A percentile compares a stretch with the other conserved stretches of the same genome.
These are phyloP conservation scores for Cairina moschata DNA, from an alignment of 2,113 vertebrate genomes.

Conservation along the genomic window DNA sequence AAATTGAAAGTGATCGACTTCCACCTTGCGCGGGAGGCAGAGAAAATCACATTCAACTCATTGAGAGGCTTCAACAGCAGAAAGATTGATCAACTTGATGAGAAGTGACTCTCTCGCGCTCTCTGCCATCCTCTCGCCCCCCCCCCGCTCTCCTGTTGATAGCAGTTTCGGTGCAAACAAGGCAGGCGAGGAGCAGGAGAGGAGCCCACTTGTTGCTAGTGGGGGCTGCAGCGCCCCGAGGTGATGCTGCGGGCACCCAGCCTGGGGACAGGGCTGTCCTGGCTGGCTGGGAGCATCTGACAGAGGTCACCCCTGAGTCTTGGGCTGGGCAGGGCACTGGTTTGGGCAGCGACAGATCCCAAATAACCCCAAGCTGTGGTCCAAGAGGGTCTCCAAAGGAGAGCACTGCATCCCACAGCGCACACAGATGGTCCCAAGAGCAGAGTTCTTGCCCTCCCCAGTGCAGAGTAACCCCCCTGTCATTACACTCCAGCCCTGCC, in stretches of 20 bases:
- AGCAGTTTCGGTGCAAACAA: conserved; percentile 14
- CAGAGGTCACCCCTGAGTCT: fast-evolving
- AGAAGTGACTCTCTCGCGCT: conserved; percentile 50
- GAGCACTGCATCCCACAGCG: fast-evolving
- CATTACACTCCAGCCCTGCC: neutral
- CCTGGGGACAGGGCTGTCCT: neutral
- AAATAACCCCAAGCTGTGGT: neutral
- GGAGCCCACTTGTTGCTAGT: neutral
- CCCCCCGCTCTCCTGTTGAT: neutral
- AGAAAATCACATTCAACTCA: conserved; percentile 74
- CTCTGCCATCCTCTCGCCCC: neutral
- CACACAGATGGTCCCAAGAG: fast-evolving
- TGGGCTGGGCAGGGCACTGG: neutral
- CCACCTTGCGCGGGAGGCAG: conserved; percentile 38
- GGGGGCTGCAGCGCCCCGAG: neutral
- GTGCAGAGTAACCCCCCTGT: neutral
- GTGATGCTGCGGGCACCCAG: neutral
- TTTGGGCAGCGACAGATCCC: neutral
- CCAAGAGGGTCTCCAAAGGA: neutral
- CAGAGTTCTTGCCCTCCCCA: no score
- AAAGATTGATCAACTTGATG: conserved; percentile 72
- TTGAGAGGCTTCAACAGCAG: conserved; percentile 66
- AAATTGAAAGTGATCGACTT: conserved; percentile 73
- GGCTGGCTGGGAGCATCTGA: neutral
- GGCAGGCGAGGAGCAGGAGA: neutral